phyloP scores from a whole-genome alignment of 2,113 vertebrate genomes.

The Phainopepla nitens region DNA sequence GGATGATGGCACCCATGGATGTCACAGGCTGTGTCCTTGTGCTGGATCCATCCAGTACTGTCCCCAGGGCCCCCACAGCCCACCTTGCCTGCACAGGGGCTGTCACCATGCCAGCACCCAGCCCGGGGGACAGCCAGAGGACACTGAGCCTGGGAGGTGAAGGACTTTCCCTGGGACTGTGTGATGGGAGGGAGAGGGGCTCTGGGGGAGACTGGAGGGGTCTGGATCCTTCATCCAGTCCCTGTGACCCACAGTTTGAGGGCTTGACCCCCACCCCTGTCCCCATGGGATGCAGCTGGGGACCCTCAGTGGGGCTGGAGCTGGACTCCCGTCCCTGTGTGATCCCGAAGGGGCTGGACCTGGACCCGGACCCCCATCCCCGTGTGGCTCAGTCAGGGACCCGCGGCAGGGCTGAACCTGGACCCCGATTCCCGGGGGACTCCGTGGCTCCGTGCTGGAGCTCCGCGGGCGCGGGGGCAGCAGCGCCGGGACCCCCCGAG shows the following conservation, averaged over 20 bases:
- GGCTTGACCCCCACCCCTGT: not conserved
- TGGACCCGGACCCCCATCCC: not conserved
- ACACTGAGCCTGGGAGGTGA: not conserved
- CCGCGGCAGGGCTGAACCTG: not conserved
- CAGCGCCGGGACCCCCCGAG: not conserved
- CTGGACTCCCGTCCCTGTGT: too few relatives aligned
- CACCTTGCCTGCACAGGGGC: not conserved
- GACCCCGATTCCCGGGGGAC: too few relatives aligned
- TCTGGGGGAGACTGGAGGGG: not conserved
- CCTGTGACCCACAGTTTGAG: not conserved
- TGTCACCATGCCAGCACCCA: not conserved
- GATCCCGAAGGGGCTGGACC: not conserved
- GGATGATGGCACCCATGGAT: rapidly evolving
- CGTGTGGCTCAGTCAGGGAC: not conserved
- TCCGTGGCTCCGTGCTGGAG: not conserved
- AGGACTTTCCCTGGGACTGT: not conserved
- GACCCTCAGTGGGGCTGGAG: not conserved
- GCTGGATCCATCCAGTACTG: not conserved
- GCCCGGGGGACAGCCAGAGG: not conserved
- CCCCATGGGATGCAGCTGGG: rapidly evolving
- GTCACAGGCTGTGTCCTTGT: not conserved
- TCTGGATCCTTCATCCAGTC: not conserved
- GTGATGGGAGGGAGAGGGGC: rapidly evolving
- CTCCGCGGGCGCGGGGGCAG: not conserved
- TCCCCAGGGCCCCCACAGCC: not conserved